phyloP scores from a whole-genome alignment of 2,888 invertebrate genomes.

The Iselma pallidipennis region DNA sequence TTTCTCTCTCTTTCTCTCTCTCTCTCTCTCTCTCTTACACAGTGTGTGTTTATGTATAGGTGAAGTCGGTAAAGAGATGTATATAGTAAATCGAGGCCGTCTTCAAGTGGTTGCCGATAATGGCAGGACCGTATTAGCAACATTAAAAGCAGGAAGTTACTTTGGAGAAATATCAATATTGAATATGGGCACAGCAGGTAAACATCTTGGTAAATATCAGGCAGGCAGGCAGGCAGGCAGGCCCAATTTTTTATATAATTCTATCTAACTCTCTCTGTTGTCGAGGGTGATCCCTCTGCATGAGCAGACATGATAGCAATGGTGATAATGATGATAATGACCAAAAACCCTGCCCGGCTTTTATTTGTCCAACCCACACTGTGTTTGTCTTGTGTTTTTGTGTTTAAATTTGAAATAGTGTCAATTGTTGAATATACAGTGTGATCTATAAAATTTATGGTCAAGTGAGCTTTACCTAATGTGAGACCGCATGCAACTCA shows the following conservation, averaged over 20 bases:
- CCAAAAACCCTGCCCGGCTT: conserved; percentile 40
- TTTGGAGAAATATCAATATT: conserved; percentile 99
- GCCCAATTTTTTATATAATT: conserved; percentile 34
- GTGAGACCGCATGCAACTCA: too few species aligned
- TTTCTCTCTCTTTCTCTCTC: too few species aligned
- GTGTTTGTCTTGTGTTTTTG: background rate
- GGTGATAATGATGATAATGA: background rate
- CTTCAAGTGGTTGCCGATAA: conserved; percentile 95
- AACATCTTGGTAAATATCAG: conserved; percentile 93
- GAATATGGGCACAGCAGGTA: conserved; percentile 99
- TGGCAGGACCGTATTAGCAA: conserved; percentile 94
- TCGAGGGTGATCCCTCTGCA: conserved; percentile 24
- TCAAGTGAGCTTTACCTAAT: too few species aligned
- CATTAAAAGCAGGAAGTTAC: conserved; percentile 97
- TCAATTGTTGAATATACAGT: background rate
- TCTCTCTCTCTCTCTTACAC: too few species aligned
- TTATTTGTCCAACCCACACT: conserved; percentile 38
- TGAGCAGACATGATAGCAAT: conserved; percentile 2
- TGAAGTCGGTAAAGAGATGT: conserved; percentile 99
- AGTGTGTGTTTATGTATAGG: too few species aligned
- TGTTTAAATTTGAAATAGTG: too few species aligned
- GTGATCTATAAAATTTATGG: too few species aligned
- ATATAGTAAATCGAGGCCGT: conserved; percentile 96
- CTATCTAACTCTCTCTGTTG: background rate
- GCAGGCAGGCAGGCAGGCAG: conserved; percentile 50